phyloP scores from a whole-genome alignment of 1,140 invertebrate species.

The Phenacoccus solenopsis region DNA sequence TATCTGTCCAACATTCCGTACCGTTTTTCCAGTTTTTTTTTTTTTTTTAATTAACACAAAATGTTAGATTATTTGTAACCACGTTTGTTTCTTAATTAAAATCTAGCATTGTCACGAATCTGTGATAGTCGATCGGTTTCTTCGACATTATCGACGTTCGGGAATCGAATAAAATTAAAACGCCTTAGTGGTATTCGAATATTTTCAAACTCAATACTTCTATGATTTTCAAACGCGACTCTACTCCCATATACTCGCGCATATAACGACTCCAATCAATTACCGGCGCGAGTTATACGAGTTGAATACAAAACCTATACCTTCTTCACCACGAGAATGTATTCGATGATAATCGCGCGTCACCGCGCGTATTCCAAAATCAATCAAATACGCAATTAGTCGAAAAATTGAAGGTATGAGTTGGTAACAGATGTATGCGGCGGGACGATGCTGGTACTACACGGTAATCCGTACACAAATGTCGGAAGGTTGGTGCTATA shows the following conservation, averaged over 20 bases:
- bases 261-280: too few relatives aligned
- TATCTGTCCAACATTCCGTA: conserved; percentile 1
- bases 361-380: background rate
- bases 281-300: too few relatives aligned
- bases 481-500: conserved; percentile 1
- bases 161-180: background rate
- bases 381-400: background rate
- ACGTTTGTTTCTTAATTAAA: background rate
- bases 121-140: background rate
- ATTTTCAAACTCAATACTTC: background rate
- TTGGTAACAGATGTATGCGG: background rate
- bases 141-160: background rate
- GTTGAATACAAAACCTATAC: too few relatives aligned
- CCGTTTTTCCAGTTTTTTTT: background rate
- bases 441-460: too few relatives aligned
- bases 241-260: too few relatives aligned
- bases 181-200: background rate
- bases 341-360: background rate
- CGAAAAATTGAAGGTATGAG: background rate
- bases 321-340: background rate
- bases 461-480: too few relatives aligned
- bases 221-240: background rate
- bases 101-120: conserved; percentile 8
- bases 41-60: conserved; percentile 15
- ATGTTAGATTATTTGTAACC: conserved; percentile 13